phyloP scores from a whole-genome alignment of 2,888 invertebrate genomes.

The Rhabditoides inermis region DNA sequence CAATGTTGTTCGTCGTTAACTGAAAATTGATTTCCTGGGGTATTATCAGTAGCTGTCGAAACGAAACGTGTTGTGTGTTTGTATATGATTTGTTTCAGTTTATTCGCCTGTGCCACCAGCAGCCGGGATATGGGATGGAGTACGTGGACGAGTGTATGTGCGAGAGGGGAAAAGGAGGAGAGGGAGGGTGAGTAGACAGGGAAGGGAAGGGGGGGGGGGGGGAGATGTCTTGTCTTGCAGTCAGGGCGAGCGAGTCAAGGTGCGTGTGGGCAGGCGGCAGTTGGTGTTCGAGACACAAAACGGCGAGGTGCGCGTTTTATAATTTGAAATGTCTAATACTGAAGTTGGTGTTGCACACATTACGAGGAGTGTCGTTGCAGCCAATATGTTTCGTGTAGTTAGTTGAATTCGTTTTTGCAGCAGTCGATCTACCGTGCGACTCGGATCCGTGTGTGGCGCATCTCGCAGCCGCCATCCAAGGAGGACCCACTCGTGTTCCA shows the following conservation, averaged over 20 bases:
- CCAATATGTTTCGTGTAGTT: no score
- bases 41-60: no score
- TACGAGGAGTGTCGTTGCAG: no score
- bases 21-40: no score
- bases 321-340: no score
- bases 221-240: no score
- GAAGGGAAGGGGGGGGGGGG: no score
- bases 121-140: slow-evolving; percentile 81
- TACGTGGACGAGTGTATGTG: slow-evolving; percentile 62
- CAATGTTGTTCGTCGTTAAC: slow-evolving; percentile 8
- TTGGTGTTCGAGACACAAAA: no score
- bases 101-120: slow-evolving; percentile 71
- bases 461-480: slow-evolving; percentile 54
- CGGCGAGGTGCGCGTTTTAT: no score
- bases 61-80: neutral
- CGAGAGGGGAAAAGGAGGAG: slow-evolving; percentile 16
- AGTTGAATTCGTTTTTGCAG: no score
- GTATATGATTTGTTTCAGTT: slow-evolving; percentile 62
- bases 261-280: slow-evolving; percentile 6
- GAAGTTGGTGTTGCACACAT: neutral
- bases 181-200: no score
- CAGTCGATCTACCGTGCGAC: slow-evolving; percentile 86
- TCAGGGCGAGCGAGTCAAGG: neutral
- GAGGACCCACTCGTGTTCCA: slow-evolving; percentile 29
- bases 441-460: slow-evolving; percentile 91